phyloP scores from a whole-genome alignment of 2,888 invertebrate species.

The Cephonodes hylas region DNA sequence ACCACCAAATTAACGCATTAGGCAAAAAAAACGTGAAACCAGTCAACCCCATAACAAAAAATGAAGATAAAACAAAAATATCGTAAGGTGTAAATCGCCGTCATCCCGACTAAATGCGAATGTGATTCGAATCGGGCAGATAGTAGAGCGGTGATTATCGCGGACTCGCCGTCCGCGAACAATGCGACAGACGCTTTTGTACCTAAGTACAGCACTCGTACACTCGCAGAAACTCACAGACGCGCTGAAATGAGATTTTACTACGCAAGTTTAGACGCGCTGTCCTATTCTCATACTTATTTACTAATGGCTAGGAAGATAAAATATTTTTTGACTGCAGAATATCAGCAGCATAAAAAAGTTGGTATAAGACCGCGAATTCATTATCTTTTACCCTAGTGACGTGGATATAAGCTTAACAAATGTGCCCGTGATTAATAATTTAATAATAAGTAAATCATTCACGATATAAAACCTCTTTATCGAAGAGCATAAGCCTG shows the following conservation, averaged over 20 bases:
- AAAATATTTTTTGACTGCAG: neutral
- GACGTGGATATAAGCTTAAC: no score
- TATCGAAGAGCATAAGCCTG: no score
- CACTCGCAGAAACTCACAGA: slow-evolving; percentile 22
- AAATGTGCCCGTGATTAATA: no score
- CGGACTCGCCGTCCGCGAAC: slow-evolving; percentile 45
- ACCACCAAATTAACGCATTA: no score
- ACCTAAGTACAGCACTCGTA: slow-evolving; percentile 43
- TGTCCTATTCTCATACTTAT: neutral
- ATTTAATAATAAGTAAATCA: no score
- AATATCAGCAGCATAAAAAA: no score
- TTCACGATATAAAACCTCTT: no score
- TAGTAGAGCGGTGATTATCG: slow-evolving; percentile 54
- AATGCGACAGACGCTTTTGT: slow-evolving; percentile 50
- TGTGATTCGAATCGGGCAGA: slow-evolving; percentile 30
- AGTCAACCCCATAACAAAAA: neutral
- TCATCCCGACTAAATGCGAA: slow-evolving; percentile 29
- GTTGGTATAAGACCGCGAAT: no score
- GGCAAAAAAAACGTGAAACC: neutral
- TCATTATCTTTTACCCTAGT: no score
- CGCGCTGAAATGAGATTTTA: slow-evolving; percentile 3
- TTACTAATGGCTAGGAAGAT: neutral
- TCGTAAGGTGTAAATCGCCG: slow-evolving; percentile 35
- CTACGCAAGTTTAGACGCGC: neutral
- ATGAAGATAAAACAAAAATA: neutral